Evolutionary conservation across 2,888 invertebrate genomes (phyloP).

Genomic region (Dioctria rufipes): DNA sequence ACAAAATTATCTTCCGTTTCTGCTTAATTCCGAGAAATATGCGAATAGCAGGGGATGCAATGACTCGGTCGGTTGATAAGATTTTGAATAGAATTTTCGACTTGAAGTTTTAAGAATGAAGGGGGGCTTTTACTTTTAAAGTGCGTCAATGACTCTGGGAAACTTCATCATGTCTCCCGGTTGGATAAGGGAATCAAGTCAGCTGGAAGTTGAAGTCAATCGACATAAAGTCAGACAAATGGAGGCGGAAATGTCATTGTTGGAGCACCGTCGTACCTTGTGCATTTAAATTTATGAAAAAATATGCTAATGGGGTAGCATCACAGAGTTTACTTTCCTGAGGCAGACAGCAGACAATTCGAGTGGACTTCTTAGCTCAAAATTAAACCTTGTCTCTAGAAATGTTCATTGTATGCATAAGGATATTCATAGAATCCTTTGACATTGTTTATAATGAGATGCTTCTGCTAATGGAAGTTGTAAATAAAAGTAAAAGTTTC

Average conservation of each 20-base stretch:
- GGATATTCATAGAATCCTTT: neutral
- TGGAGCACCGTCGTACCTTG: conserved; percentile 17
- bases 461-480: neutral
- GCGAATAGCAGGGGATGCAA: neutral
- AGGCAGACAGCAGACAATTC: conserved; percentile 14
- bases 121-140: neutral
- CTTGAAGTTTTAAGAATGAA: neutral
- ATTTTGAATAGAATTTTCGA: conserved; percentile 21
- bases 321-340: neutral
- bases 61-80: neutral
- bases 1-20: conserved; percentile 48
- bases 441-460: neutral
- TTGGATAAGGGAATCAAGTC: conserved; percentile 14
- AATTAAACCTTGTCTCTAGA: neutral
- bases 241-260: conserved; percentile 29
- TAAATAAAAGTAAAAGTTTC: neutral
- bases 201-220: conserved; percentile 13
- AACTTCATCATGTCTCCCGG: neutral
- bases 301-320: conserved; percentile 19
- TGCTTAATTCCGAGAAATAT: conserved; percentile 23
- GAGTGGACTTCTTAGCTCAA: conserved; percentile 1
- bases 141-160: neutral
- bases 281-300: conserved; percentile 42
- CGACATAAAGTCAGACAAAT: conserved; percentile 19
- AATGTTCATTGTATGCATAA: neutral